These are phyloP conservation scores for Camponotus floridanus DNA, from an alignment of 1,140 invertebrate genomes.

Conservation along the genomic window DNA sequence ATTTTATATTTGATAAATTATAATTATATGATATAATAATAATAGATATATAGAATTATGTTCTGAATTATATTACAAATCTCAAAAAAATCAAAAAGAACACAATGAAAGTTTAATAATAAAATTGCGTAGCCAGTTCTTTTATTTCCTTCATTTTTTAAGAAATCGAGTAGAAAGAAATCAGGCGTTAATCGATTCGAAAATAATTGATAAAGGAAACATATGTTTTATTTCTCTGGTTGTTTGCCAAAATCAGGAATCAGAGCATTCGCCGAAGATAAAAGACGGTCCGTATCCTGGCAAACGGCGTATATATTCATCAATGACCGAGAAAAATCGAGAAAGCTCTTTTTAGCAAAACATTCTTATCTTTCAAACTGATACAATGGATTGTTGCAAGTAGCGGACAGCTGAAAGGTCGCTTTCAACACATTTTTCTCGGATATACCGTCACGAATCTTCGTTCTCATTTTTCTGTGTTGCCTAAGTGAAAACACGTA, in stretches of 20 bases:
- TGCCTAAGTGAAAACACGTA: slow-evolving; percentile 32
- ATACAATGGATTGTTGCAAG: slow-evolving; percentile 27
- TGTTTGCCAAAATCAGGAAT: slow-evolving; percentile 49
- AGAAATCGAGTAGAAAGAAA: not conserved
- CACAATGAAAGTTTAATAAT: not conserved
- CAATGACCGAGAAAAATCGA: not conserved
- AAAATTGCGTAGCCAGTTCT: not conserved
- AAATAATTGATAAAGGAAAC: not conserved
- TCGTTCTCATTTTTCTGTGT: not conserved
- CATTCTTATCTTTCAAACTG: not conserved
- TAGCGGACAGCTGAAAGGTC: slow-evolving; percentile 25
- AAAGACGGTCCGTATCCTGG: slow-evolving; percentile 34
- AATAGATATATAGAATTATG: too few relatives aligned
- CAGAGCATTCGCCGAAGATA: slow-evolving; percentile 37
- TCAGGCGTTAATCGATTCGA: not conserved
- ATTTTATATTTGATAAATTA: not conserved
- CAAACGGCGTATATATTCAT: slow-evolving; percentile 24
- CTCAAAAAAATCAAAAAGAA: not conserved
- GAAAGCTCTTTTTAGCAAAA: not conserved
- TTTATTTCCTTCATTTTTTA: not conserved
- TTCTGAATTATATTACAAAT: not conserved
- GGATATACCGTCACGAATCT: not conserved
- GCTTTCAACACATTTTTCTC: slow-evolving; percentile 27
- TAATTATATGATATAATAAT: too few relatives aligned
- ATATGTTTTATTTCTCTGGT: not conserved